Evolutionary conservation across 2,888 invertebrate species (phyloP).

Genomic region (Pammene aurita): DNA sequence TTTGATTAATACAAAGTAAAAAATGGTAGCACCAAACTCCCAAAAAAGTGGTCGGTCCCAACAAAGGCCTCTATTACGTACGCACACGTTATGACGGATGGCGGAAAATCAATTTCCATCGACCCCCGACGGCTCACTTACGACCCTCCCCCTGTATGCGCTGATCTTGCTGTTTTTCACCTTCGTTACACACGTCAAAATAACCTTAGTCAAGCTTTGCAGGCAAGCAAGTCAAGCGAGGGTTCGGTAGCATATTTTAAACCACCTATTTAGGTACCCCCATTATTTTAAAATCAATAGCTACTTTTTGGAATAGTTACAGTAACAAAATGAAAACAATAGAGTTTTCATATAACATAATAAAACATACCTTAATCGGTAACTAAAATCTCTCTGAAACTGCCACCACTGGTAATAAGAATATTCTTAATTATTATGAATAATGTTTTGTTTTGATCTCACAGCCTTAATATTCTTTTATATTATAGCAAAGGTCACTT

Average conservation of each 20-base stretch:
- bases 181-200: constrained; percentile 81
- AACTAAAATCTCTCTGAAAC: no score
- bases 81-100: constrained; percentile 73
- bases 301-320: no score
- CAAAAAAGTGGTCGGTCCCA: constrained; percentile 15
- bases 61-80: constrained; percentile 58
- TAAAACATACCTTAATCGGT: no score
- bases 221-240: constrained; percentile 16
- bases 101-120: constrained; percentile 79
- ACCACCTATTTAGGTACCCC: neutral
- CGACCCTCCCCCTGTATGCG: constrained; percentile 54
- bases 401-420: no score
- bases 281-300: no score
- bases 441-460: no score
- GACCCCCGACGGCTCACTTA: constrained; percentile 78
- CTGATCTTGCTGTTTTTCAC: constrained; percentile 77
- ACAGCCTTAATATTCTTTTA: no score
- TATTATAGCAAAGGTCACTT: no score
- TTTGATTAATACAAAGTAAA: neutral
- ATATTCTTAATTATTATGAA: no score
- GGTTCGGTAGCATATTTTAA: constrained; percentile 39
- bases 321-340: no score
- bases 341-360: no score
- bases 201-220: constrained; percentile 56
- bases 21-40: neutral